phyloP scores from a whole-genome alignment of 2,888 invertebrate genomes.

The Cloeon dipterum region DNA sequence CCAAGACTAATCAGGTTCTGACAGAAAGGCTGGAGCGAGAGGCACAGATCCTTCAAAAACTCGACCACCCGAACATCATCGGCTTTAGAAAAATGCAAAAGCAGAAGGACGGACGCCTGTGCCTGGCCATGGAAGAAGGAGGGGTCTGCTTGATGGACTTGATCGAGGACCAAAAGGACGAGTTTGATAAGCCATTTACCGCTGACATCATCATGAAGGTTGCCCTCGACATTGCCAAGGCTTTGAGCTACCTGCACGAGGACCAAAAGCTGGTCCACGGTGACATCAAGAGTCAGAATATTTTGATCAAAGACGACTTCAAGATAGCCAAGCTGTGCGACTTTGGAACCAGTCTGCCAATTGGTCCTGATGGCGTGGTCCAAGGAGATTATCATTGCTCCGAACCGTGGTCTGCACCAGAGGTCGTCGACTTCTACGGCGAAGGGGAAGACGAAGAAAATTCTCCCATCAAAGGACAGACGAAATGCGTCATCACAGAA shows the following conservation, averaged over 20 bases:
- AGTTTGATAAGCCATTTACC: slow-evolving; percentile 30
- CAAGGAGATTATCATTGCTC: slow-evolving; percentile 49
- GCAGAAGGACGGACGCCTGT: slow-evolving; percentile 24
- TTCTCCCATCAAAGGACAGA: too few relatives aligned
- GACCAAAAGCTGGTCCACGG: slow-evolving; percentile 49
- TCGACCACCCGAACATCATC: slow-evolving; percentile 63
- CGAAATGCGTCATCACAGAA: slow-evolving; percentile 30
- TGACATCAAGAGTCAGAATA: slow-evolving; percentile 64
- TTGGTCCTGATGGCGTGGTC: slow-evolving; percentile 36
- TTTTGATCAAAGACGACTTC: slow-evolving; percentile 52
- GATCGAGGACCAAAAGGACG: slow-evolving; percentile 40
- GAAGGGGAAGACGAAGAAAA: neutral
- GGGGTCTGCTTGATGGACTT: slow-evolving; percentile 20
- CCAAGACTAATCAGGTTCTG: slow-evolving; percentile 17
- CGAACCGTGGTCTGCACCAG: slow-evolving; percentile 56
- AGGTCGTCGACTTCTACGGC: slow-evolving; percentile 22
- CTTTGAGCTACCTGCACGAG: slow-evolving; percentile 53
- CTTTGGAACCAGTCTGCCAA: slow-evolving; percentile 56
- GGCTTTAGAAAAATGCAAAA: slow-evolving; percentile 40
- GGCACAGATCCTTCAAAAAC: slow-evolving; percentile 38
- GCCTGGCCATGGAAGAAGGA: slow-evolving; percentile 51
- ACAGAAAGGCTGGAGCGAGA: slow-evolving; percentile 38
- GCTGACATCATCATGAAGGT: slow-evolving; percentile 38
- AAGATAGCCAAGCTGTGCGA: slow-evolving; percentile 57
- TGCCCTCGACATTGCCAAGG: slow-evolving; percentile 38